A percentile compares a stretch with the other conserved stretches of the same genome.
These are phyloP conservation scores for Patella caerulea DNA, from an alignment of 2,888 invertebrate species.

Conservation along the genomic window DNA sequence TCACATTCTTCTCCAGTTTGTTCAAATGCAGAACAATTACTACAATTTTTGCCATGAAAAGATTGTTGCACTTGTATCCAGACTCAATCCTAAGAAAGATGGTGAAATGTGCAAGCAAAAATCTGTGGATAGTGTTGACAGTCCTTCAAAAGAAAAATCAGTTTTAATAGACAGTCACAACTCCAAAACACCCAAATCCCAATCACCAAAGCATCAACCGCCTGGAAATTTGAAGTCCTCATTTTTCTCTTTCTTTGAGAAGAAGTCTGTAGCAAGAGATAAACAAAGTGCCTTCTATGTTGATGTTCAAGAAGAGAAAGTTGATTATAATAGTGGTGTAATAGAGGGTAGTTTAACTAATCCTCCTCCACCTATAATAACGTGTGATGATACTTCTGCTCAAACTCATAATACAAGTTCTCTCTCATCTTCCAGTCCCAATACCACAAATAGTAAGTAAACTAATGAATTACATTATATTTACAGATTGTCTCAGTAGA, in stretches of 20 bases:
- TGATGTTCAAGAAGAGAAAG: constrained; percentile 39
- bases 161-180: constrained; percentile 35
- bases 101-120: constrained; percentile 41
- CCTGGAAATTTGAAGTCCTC: constrained; percentile 43
- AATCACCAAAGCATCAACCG: constrained; percentile 40
- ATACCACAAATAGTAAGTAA: not conserved
- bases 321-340: constrained; percentile 13
- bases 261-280: constrained; percentile 52
- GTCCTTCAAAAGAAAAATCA: constrained; percentile 43
- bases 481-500: too few relatives aligned
- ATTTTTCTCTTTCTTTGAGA: constrained; percentile 58
- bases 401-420: not conserved
- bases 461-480: too few relatives aligned
- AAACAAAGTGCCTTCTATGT: constrained; percentile 58
- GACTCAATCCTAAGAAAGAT: constrained; percentile 47
- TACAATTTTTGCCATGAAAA: constrained; percentile 53
- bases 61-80: constrained; percentile 48
- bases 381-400: constrained; percentile 4
- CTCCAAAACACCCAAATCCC: constrained; percentile 31
- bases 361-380: not conserved
- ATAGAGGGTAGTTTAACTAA: not conserved
- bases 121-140: constrained; percentile 35
- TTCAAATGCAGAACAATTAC: constrained; percentile 59
- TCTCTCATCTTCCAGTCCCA: not conserved
- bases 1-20: constrained; percentile 51